A percentile compares a stretch with the other conserved stretches of the same genome.
Evolutionary conservation across 2,113 vertebrate species (phyloP).

Genomic region (Nycticryphes semicollaris): DNA sequence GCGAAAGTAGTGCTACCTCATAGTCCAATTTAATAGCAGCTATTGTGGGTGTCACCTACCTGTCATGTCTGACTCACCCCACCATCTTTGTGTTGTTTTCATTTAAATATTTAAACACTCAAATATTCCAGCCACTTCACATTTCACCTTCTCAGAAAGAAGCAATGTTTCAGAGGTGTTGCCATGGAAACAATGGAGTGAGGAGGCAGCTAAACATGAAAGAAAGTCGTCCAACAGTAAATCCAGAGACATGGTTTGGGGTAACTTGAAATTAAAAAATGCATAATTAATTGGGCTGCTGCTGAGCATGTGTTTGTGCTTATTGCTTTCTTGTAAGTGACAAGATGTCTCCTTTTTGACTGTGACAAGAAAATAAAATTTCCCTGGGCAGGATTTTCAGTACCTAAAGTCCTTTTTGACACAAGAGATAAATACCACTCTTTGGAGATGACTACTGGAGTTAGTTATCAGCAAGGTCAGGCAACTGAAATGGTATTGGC

Average conservation of each 20-base stretch:
- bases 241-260: conserved; percentile 42
- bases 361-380: background rate
- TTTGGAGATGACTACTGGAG: background rate
- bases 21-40: background rate
- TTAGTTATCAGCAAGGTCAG: background rate
- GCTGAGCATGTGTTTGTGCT: background rate
- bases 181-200: conserved; percentile 75
- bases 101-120: conserved; percentile 70
- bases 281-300: conserved; percentile 26
- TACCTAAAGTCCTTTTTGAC: background rate
- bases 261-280: conserved; percentile 53
- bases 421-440: background rate
- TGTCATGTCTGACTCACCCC: conserved; percentile 29
- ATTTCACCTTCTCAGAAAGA: conserved; percentile 73
- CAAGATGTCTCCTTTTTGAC: background rate
- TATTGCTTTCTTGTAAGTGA: background rate
- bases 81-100: conserved; percentile 54
- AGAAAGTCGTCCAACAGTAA: conserved; percentile 70
- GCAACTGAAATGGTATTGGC: background rate
- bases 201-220: conserved; percentile 71
- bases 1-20: background rate
- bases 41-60: conserved; percentile 2
- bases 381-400: background rate
- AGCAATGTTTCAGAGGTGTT: conserved; percentile 75
- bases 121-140: conserved; percentile 71